Conservation (phyloP, 2,797 vertebrate species). For the Melanotaenia boesemani region DNA sequence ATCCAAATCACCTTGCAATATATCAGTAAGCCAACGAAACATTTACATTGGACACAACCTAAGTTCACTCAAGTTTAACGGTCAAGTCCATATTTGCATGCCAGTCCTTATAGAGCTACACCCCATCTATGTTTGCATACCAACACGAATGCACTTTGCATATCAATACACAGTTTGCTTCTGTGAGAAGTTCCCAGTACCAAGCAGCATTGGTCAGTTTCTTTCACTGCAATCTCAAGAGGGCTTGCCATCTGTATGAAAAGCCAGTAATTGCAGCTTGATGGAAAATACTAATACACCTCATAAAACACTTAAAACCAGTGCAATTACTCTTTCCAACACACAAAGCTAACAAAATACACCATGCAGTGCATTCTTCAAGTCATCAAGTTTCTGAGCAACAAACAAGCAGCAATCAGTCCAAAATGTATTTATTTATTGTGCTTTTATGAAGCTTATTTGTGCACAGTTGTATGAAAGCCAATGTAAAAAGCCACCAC, state of each 20-base stretch:
- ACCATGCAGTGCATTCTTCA: conserved; percentile 44
- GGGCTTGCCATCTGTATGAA: conserved; percentile 70
- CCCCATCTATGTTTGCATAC: conserved; percentile 68
- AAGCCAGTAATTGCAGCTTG: conserved; percentile 78
- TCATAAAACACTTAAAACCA: conserved; percentile 77
- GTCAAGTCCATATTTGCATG: conserved; percentile 47
- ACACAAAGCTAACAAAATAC: conserved; percentile 73
- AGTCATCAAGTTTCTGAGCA: conserved; percentile 61
- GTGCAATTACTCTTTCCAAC: conserved; percentile 79
- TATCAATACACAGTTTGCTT: conserved; percentile 67
- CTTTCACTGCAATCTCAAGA: conserved; percentile 55
- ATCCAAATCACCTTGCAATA: neutral
- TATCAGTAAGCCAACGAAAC: neutral
- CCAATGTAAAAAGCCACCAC: conserved; percentile 26
- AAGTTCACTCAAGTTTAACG: conserved; percentile 29
- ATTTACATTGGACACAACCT: conserved; percentile 8
- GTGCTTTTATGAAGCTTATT: conserved; percentile 30
- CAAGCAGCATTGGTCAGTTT: conserved; percentile 43
- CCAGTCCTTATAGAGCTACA: conserved; percentile 26
- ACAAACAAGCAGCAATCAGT: conserved; percentile 64
- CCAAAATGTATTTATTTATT: conserved; percentile 51
- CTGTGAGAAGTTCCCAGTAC: conserved; percentile 51
- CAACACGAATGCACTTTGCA: conserved; percentile 63
- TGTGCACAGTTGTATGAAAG: conserved; percentile 31
- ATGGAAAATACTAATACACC: conserved; percentile 82